Percentiles rank a stretch among this genome's conserved stretches.
Conservation (phyloP, 2,113 vertebrate species). For the Toxotes jaculatrix region DNA sequence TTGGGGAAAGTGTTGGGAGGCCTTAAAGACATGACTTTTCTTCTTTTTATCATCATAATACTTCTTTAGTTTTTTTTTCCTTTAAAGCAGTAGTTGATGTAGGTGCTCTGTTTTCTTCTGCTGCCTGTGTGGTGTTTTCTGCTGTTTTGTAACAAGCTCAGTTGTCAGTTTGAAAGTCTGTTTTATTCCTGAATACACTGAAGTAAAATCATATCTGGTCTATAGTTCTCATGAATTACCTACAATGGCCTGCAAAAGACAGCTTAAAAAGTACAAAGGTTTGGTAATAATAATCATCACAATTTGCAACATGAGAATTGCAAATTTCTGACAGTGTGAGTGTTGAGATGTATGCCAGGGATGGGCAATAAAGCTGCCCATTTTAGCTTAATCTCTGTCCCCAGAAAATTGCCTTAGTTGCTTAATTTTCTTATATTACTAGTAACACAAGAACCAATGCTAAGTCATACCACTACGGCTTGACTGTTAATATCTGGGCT, state of each 20-base stretch:
- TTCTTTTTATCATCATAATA: neutral
- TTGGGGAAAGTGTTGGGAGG: neutral
- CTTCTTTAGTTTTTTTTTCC: neutral
- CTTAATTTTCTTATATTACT: neutral
- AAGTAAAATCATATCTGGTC: neutral
- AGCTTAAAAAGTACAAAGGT: neutral
- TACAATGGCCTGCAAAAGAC: neutral
- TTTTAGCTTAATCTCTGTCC: neutral
- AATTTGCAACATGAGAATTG: neutral
- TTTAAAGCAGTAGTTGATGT: neutral
- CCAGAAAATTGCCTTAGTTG: neutral
- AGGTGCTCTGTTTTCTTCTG: neutral
- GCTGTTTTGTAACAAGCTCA: neutral
- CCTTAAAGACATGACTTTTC: neutral
- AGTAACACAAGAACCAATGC: neutral
- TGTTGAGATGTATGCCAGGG: neutral
- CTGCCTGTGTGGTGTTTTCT: neutral
- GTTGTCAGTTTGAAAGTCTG: neutral
- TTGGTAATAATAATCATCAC: neutral
- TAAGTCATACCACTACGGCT: neutral
- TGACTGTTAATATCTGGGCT: neutral
- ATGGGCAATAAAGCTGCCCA: slow-evolving; percentile 1
- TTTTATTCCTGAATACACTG: neutral
- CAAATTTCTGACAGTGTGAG: neutral
- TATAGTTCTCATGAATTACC: neutral